Evolutionary conservation across 1,140 invertebrate species (phyloP), one percentile per base, ranked within the genome.

Genomic region (Brachionus calyciflorus): DNA sequence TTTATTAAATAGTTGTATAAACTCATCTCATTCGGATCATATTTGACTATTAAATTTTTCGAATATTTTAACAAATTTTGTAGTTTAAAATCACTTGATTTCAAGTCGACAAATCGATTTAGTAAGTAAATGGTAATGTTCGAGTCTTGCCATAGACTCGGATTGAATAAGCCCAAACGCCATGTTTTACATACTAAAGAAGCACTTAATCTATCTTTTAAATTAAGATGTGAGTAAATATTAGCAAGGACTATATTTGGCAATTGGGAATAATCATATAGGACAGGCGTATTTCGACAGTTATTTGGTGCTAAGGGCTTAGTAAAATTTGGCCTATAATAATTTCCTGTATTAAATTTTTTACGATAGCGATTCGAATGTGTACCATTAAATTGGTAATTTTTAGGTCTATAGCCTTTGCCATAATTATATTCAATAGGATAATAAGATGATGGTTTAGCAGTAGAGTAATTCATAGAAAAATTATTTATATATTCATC

Each of bases 11-110:
- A 51, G 10, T 37, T 37, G 46, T 51, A 51, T 28, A 73, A 24
- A 73, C 51, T 41, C 46, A 55, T 28, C 12, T 73, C 69, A 41
- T 73, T 73, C 12, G 69, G 69, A 46, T 73, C 69, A 37, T 73
- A 73, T 9, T 73, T 73, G 21, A 73, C 9, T 2, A 73, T 46
- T 9, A 73, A n/a, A 21, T 24, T 33, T 37, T 24, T 33, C 21
- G 37, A 7, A 26, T 26, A 55, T 17, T 51, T 73, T 28, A 28
- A 55, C 28, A 73, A 73, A 73, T 73, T 37, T 40, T 51, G n/a
- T 9, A 41, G 33, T 73, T 73, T 73, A 37, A 73, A 73, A 12
- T 73, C 51, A 41, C 69, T 40, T 26, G 69, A 73, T 17, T 73
- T 48, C 10, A 73, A 33, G 19, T 73, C 69, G 1, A 40, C n/a